Conservation (phyloP, 2,113 vertebrate species). For the Ctenodactylus gundi region DNA sequence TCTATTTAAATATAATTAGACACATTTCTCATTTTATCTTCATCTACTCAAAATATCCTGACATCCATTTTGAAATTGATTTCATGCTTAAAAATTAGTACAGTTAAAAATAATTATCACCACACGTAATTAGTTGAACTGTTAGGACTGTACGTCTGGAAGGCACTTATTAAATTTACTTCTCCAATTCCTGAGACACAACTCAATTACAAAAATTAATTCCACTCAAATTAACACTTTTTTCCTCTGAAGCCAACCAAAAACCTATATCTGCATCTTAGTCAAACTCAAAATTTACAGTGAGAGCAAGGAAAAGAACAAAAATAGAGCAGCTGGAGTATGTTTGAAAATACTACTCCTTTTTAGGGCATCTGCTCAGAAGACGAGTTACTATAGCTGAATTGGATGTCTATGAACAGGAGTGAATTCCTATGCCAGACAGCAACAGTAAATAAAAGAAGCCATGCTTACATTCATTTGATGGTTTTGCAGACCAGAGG, state of each 20-base stretch:
- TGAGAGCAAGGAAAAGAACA: conserved; percentile 73
- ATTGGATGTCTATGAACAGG: conserved; percentile 81
- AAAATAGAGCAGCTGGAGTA: conserved; percentile 61
- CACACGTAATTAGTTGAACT: background rate
- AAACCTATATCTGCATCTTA: conserved; percentile 43
- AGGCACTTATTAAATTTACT: background rate
- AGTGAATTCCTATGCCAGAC: conserved; percentile 80
- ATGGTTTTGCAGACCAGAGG: conserved; percentile 74
- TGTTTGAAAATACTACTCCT: conserved; percentile 83
- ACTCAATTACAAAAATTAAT: conserved; percentile 36
- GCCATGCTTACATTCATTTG: conserved; percentile 80
- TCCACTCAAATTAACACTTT: background rate
- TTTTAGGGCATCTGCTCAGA: conserved; percentile 85
- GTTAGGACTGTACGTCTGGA: background rate
- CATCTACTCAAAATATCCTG: background rate
- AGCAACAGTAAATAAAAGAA: conserved; percentile 82
- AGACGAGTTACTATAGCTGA: conserved; percentile 79
- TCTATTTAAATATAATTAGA: background rate
- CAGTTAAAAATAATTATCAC: background rate
- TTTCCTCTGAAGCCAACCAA: background rate
- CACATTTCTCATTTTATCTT: background rate
- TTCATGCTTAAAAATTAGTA: conserved; percentile 15
- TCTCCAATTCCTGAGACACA: background rate
- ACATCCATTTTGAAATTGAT: background rate
- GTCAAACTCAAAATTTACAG: conserved; percentile 58